Base-by-base conservation (phyloP, 2,797 vertebrate genomes). In the Enteromius argenteus region DNA sequence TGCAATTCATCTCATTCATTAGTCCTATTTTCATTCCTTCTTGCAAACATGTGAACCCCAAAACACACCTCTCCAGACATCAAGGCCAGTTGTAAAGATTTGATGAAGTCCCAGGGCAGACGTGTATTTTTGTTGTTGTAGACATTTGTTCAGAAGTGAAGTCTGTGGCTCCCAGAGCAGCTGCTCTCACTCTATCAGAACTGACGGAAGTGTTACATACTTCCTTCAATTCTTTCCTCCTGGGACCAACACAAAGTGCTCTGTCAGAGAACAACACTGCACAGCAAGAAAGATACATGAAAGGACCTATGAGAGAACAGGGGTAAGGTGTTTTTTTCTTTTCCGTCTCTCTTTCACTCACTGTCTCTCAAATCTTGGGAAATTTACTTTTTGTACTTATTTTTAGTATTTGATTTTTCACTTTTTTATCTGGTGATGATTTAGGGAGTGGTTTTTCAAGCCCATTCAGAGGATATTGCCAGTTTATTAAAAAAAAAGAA, bases 151-250 rank as follows among this genome's bases (percentile, higher is more conserved):
- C 35, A 58, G 35, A 77, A 67, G 1, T 46, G 35, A 37, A 77
- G 37, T 67, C 69, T 76, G 23, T n/a, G 46, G 32, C 49, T 77
- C 73, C 64, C 35, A 44, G 35, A 66, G 68, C 21, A 79, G 30
- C 84, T 3, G 35, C 32, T 53, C 44, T 81, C 51, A 7, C 30
- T 86, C 68, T 35, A 42, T 79, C 68, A 84, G 71, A 85, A 74
- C 77, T 75, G 78, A 79, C 56, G 30, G 71, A 53, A 79, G 68
- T 68, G 64, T 35, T 80, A 82, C 81, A 83, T 60, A 85, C 69
- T 88, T 89, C 87, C 88, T 85, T 72, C 76, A 56, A 21, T 72
- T 66, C 44, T 77, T 88, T 86, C 81, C 86, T 80, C 44, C 17
- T 37, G 67, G 82, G 44, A 64, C 44, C 32, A 79, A 56, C 35